Conservation (phyloP, 1,140 invertebrate genomes). For the Aphelenchoides fujianensis region DNA sequence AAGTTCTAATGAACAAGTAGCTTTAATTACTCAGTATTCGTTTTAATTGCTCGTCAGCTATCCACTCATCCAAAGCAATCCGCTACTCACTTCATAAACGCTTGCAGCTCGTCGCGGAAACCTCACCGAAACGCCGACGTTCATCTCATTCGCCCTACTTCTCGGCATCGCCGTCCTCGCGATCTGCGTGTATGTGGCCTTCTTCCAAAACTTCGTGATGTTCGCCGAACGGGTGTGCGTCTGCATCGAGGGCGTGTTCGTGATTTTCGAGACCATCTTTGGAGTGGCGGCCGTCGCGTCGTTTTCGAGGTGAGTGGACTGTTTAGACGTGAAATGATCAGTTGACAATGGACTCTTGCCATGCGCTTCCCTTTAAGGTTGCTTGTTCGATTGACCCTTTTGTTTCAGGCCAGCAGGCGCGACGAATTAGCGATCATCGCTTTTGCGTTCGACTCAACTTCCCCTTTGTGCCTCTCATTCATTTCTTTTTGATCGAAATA, state of each 20-base stretch:
- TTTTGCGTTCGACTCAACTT: too few species aligned
- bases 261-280: slow-evolving; percentile 38
- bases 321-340: too few species aligned
- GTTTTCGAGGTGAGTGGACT: slow-evolving; percentile 25
- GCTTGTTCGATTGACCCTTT: background rate
- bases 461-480: too few species aligned
- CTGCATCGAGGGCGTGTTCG: slow-evolving; percentile 23
- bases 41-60: background rate
- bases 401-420: background rate
- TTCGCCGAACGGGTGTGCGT: slow-evolving; percentile 30
- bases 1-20: background rate
- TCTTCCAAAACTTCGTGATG: slow-evolving; percentile 37
- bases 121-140: slow-evolving; percentile 34
- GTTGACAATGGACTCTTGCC: background rate
- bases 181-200: slow-evolving; percentile 35
- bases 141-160: slow-evolving; percentile 30
- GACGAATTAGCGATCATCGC: background rate
- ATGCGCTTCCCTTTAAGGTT: background rate
- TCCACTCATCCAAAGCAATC: background rate
- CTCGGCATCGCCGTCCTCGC: slow-evolving; percentile 31
- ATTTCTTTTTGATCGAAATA: too few species aligned
- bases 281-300: slow-evolving; percentile 31
- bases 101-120: slow-evolving; percentile 32
- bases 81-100: background rate
- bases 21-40: too few species aligned